Conservation (phyloP, 2,113 vertebrate species). For the Callipepla californica region DNA sequence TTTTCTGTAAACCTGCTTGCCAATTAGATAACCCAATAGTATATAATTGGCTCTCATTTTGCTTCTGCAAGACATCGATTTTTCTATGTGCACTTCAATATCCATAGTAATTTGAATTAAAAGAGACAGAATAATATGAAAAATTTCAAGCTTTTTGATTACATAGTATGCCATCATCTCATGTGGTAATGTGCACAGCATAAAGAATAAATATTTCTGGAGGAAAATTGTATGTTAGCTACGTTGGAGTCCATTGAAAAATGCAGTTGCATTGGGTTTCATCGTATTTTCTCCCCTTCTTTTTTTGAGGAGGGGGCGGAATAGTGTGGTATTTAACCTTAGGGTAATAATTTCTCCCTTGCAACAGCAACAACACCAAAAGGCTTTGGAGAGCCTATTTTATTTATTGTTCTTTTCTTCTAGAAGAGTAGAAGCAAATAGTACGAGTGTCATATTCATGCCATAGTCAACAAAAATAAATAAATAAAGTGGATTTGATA, state of each 20-base stretch:
- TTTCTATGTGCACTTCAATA: not conserved
- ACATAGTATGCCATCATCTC: not conserved
- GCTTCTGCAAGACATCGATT: not conserved
- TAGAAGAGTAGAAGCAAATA: not conserved
- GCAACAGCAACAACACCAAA: too few relatives aligned
- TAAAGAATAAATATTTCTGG: not conserved
- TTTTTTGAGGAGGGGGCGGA: too few relatives aligned
- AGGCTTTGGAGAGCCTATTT: not conserved
- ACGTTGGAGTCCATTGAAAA: not conserved
- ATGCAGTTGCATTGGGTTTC: not conserved
- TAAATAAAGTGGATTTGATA: not conserved
- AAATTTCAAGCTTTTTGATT: not conserved
- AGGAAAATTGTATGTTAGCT: not conserved
- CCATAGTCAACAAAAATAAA: not conserved
- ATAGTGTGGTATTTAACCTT: not conserved
- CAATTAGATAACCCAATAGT: accelerated
- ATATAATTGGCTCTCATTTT: not conserved
- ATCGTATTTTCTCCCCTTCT: too few relatives aligned
- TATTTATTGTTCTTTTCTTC: not conserved
- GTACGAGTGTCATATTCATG: not conserved
- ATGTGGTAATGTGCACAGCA: not conserved
- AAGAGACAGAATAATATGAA: not conserved
- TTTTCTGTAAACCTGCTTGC: not conserved
- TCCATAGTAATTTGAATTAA: not conserved
- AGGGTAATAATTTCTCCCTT: not conserved